Evolutionary conservation across 2,113 vertebrate species (phyloP).

Genomic region (Irena cyanogastra): DNA sequence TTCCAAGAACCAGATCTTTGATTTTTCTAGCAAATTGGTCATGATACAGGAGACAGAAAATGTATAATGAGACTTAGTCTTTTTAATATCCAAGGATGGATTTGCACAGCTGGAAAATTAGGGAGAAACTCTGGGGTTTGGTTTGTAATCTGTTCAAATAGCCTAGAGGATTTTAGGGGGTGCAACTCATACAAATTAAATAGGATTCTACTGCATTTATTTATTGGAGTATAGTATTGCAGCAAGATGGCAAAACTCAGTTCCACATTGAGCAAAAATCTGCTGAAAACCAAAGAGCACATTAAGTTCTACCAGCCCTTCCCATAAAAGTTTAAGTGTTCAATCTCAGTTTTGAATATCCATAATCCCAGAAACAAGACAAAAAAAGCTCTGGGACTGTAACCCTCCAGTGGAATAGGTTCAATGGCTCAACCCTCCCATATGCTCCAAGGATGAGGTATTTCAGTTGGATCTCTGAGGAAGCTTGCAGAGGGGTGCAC

Average conservation of each 20-base stretch:
- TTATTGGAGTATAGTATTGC: neutral
- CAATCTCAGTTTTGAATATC: neutral
- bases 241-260: neutral
- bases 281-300: neutral
- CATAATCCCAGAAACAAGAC: neutral
- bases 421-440: neutral
- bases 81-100: neutral
- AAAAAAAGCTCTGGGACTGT: neutral
- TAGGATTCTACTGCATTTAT: neutral
- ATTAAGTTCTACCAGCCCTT: neutral
- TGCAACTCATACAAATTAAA: neutral
- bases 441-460: neutral
- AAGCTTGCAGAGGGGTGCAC: neutral
- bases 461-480: neutral
- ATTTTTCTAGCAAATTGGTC: neutral
- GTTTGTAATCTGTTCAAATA: neutral
- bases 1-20: neutral
- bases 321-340: neutral
- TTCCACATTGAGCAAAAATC: neutral
- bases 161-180: neutral
- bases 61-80: neutral
- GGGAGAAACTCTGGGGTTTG: neutral
- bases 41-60: neutral
- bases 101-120: constrained; percentile 24
- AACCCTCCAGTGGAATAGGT: neutral